phyloP scores from a whole-genome alignment of 2,113 vertebrate species.

The Pomatorhinus ruficollis region DNA sequence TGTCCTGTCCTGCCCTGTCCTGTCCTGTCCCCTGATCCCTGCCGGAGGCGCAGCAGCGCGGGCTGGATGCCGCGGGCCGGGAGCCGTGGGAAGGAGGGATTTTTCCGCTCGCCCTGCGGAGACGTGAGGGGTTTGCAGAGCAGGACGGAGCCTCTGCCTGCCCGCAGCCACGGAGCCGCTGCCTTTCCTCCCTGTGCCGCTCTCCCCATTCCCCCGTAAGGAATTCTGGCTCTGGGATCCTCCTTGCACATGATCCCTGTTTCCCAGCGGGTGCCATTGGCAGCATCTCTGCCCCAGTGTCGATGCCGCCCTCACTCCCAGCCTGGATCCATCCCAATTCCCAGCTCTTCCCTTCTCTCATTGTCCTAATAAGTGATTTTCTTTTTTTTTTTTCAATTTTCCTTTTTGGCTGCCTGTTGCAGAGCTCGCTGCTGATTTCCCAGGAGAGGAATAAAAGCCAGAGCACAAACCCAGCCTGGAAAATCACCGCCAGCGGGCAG shows the following conservation, averaged over 20 bases:
- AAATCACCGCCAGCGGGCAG: neutral
- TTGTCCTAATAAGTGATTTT: neutral
- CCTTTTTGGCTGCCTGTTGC: neutral
- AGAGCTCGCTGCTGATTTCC: conserved; percentile 17
- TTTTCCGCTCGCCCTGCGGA: neutral
- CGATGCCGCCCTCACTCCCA: neutral
- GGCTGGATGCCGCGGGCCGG: neutral
- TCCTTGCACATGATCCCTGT: fast-evolving
- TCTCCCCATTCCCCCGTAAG: fast-evolving
- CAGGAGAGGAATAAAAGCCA: neutral
- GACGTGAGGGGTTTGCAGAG: conserved; percentile 4
- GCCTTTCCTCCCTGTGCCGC: neutral
- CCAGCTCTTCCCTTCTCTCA: neutral
- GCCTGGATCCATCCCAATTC: neutral
- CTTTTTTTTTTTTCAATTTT: neutral
- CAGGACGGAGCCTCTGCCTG: neutral
- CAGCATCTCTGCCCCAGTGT: neutral
- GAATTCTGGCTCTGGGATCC: neutral
- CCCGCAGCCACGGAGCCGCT: neutral
- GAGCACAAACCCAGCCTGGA: neutral
- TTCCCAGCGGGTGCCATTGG: fast-evolving
- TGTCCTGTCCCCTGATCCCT: neutral
- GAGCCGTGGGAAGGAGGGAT: neutral
- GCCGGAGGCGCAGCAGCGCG: neutral
- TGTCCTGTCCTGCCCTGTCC: neutral